Evolutionary conservation across 2,113 vertebrate species (phyloP), one percentile per base, ranked within the genome.

Genomic region (Harpagus bidentatus): DNA sequence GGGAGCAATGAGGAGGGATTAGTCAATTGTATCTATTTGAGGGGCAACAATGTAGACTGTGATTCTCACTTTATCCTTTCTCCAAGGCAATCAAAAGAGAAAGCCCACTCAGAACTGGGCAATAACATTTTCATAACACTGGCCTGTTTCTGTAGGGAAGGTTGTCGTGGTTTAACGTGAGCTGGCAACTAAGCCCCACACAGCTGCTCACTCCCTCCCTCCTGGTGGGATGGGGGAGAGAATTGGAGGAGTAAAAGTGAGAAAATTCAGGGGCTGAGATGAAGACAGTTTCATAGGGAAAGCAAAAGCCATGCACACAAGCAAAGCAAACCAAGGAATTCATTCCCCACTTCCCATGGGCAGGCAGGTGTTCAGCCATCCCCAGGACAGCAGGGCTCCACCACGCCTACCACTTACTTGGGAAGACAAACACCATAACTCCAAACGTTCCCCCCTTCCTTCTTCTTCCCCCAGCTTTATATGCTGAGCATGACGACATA

Each of bases 371-470:
- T 56, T 56, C 20, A 56, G 34, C 13, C 34, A n/a, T 80, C 21
- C 74, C 11, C 7, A 26, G 56, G n/a, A 84, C 58, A 80, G 7
- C 13, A 8, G 25, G 53, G 53, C 32, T 59, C 13, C 34, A 42
- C 36, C 42, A 69, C 0, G 3, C 6, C 0, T 29, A 16, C 3
- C 11, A 4, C 3, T 42, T 9, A 36, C 43, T 73, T 43, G 18
- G 10, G 9, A 69, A 85, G 73, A 52, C 31, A 76, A 80, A n/a
- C 2, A 0, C 16, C 28, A 19, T 76, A 7, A 42, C 13, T 34
- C 21, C 9, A 9, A 77, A 66, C 2, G 0, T 61, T 2, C 1
- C 7, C 11, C 3, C 2, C 11, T 74, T 53, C 31, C 34, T 47
- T 76, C 34, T 74, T 76, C 31, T 53, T 85, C 16, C 16, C 0